These are phyloP conservation scores for cattle (Bos taurus) DNA, from an alignment of 2,113 vertebrate species.

Conservation along the genomic window ARS-UCD2.0 NC_037344.1:2575001-2575500, in stretches of 20 bases:
- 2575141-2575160: not conserved
- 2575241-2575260: constrained; percentile 16
- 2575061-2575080: not conserved
- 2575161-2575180: not conserved
- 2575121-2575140: not conserved
- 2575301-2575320: constrained; percentile 16
- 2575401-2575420: not conserved
- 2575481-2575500: not conserved
- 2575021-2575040: not conserved
- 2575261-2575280: not conserved
- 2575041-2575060: not conserved
- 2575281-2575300: not conserved
- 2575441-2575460: not conserved
- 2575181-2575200: not conserved
- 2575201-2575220: constrained; percentile 12
- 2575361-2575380: not conserved
- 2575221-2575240: not conserved
- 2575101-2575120: not conserved
- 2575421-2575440: not conserved
- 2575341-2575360: not conserved
- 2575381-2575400: not conserved
- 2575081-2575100: not conserved
- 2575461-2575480: not conserved
- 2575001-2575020: not conserved
- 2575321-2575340: not conserved